A percentile compares a stretch with the other conserved stretches of the same genome.
Conservation (phyloP, 2,888 invertebrate genomes). For the Synergus japonicus region DNA sequence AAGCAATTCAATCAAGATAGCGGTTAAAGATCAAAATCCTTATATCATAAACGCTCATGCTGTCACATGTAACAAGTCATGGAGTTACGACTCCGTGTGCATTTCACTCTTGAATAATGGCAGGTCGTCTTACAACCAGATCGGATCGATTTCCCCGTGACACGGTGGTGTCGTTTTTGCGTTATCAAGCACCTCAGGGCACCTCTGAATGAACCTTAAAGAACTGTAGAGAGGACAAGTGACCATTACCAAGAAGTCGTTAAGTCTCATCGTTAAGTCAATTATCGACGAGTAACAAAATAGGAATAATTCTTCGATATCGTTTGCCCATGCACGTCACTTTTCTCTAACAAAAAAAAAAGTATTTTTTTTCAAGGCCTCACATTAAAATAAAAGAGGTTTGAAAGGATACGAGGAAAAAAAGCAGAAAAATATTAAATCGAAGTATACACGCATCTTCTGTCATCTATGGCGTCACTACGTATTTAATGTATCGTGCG, state of each 20-base stretch:
- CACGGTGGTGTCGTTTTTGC: constrained; percentile 56
- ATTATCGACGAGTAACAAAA: constrained; percentile 60
- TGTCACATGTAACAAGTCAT: constrained; percentile 50
- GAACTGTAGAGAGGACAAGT: constrained; percentile 27
- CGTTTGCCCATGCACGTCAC: not conserved
- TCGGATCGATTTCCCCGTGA: constrained; percentile 68
- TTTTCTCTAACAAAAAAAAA: not conserved
- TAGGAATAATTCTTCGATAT: not conserved
- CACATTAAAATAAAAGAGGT: not conserved
- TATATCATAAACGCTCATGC: constrained; percentile 45
- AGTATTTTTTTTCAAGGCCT: not conserved
- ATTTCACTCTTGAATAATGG: constrained; percentile 5
- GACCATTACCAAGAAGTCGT: constrained; percentile 66
- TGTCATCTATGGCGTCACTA: not conserved
- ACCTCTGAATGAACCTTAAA: constrained; percentile 47
- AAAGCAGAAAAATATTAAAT: not conserved
- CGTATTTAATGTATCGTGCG: not conserved
- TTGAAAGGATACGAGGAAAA: not conserved
- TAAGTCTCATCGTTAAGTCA: constrained; percentile 68
- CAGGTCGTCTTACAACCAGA: constrained; percentile 62
- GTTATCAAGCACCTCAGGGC: constrained; percentile 50
- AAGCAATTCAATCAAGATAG: not conserved
- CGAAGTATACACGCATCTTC: not conserved
- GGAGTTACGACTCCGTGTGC: constrained; percentile 35
- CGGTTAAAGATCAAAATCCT: not conserved